Evolutionary conservation across 2,888 invertebrate genomes (phyloP), one percentile per base, ranked within the genome.

Genomic region (Autographa gamma): DNA sequence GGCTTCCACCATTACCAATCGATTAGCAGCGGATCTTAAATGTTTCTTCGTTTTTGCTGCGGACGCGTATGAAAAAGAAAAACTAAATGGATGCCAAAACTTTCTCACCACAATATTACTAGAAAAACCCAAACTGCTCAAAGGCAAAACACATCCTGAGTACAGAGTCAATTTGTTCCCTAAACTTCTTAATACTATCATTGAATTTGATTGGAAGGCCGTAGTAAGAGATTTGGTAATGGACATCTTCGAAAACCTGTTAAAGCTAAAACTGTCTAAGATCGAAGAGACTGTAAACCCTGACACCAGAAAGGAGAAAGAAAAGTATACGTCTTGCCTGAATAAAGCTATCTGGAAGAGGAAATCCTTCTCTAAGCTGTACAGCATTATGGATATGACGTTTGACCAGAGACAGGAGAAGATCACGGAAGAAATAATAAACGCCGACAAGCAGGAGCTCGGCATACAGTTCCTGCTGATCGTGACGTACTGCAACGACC

Each of bases 311-410:
- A 88, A 85, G 16, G 85, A 88, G 62, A 90, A 84, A 41, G 91
- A 92, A 61, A 88, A 81, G 60, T 93, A 90, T 68, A 67, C 69
- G 18, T 87, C 86, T 0, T 62, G 48, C 0, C 48, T 91, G 58
- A 85, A 83, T 0, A 89, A 85, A 63, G 79, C 91, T 1, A 77
- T 93, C 19, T 94, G 94, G 93, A 90, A 86, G 66, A 80, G 93
- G 43, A 91, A 90, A 66, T 81, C 78, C 68, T 89, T 88, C 71
- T 63, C 73, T 0, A 84, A 79, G 41, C 43, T 87, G 8, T 85
- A 85, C 78, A 74, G 62, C 41, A 25, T 61, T 1, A 60, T 79
- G 56, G 56, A 83, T 0, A 14, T 90, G 7, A 71, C 73, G 7
- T 87, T 92, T 54, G 63, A 84, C 0, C 86, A 90, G 64, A 89